These are phyloP conservation scores for Eueremaeus valkanovi DNA, from an alignment of 2,888 invertebrate species.

Conservation along the genomic window DNA sequence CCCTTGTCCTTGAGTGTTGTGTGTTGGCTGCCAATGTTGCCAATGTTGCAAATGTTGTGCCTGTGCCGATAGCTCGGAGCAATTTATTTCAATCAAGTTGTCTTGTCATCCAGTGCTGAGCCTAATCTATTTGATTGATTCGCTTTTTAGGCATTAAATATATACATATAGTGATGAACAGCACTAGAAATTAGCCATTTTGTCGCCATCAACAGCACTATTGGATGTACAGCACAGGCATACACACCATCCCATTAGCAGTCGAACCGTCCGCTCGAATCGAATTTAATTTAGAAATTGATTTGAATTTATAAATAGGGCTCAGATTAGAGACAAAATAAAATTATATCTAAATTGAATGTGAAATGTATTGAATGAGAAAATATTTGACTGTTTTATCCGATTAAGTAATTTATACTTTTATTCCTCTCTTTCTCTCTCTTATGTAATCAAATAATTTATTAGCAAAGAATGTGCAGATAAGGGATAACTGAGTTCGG, in stretches of 20 bases:
- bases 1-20: background rate
- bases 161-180: background rate
- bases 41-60: too few species aligned
- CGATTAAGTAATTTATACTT: background rate
- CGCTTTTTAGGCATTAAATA: background rate
- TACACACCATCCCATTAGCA: background rate
- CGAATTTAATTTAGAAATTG: background rate
- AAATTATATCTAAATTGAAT: too few species aligned
- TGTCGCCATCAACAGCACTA: background rate
- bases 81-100: conserved; percentile 1
- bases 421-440: background rate
- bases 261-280: background rate
- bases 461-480: background rate
- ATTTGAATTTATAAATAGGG: too few species aligned
- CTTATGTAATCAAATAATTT: background rate
- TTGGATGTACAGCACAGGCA: background rate
- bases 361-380: background rate
- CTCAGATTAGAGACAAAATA: background rate
- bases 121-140: background rate
- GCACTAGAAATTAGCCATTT: background rate
- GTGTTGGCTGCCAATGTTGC: too few species aligned
- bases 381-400: background rate
- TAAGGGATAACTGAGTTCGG: background rate
- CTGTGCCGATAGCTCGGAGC: background rate
- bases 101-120: background rate